Base-by-base conservation (phyloP, 2,113 vertebrate species). In the Hyaena hyaena region DNA sequence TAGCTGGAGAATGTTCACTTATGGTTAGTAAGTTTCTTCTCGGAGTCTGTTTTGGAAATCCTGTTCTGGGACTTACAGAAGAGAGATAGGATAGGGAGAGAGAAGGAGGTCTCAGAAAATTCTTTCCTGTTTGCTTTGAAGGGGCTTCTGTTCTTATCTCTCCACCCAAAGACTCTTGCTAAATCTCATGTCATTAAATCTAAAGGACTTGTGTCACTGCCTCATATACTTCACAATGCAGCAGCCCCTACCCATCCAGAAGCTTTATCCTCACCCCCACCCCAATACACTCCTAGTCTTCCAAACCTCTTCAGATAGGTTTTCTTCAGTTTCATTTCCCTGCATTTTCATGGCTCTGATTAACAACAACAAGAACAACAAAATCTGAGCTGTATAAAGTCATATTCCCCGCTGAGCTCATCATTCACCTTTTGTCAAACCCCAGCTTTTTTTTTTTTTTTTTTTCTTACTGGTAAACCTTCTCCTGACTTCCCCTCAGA, bases 161-260 rank as follows among this genome's bases (percentile, higher is more conserved):
- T 10, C 28, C n/a, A 17, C 17, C 53, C 10, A 77, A 33, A 61
- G 14, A n/a, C n/a, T 53, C n/a, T 80, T 55, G 15, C 28, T 39
- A 14, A 74, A 31, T 45, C 45, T 87, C 31, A 53, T 11, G 28
- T 45, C 61, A 16, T n/a, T 50, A 24, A 45, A 16, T 28, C 50
- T 65, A 19, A 43, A 14, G 28, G 2, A 7, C 2, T 3, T 8
- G 14, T 55, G n/a, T 58, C 50, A 24, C 45, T 24, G 81, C 16
- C 73, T 14, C 3, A 4, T 0, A 11, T 28, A 73, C 35, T 45
- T 53, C 33, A 45, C 1, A 1, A 3, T 1, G 0, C 2, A 43
- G 50, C 24, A n/a, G 33, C 17, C 17, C 11, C 31, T 10, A 1
- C 23, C 10, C 4, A 1, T 48, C 19, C 7, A 9, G 19, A 66